Evolutionary conservation across 2,113 vertebrate genomes (phyloP).

Genomic region (Psophia crepitans): DNA sequence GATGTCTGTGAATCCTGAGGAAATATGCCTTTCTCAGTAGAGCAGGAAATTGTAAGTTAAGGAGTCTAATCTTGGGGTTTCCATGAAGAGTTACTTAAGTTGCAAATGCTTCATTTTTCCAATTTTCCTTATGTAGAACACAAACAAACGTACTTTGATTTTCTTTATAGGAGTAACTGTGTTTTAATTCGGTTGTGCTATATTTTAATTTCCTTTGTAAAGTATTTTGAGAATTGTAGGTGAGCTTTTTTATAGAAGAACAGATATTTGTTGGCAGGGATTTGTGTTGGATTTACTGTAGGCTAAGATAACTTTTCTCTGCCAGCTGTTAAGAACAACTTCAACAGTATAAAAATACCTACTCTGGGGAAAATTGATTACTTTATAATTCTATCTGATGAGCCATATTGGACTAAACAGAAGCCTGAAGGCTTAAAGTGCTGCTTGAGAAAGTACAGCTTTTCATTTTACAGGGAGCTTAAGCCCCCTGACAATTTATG

Average conservation of each 20-base stretch:
- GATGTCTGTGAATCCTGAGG: background rate
- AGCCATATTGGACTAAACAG: background rate
- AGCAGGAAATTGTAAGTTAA: background rate
- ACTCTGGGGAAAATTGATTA: background rate
- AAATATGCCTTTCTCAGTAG: background rate
- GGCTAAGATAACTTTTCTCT: background rate
- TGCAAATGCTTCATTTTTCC: background rate
- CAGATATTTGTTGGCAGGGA: background rate
- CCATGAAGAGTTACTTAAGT: background rate
- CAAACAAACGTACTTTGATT: background rate
- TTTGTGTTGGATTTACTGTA: slow-evolving; percentile 4
- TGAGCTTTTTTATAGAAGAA: background rate
- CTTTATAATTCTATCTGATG: background rate
- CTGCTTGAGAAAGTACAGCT: background rate
- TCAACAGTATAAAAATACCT: background rate
- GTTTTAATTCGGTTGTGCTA: background rate
- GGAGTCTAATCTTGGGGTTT: background rate
- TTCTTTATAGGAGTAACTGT: background rate
- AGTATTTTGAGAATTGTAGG: background rate
- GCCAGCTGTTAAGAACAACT: background rate
- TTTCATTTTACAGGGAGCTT: background rate
- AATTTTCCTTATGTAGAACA: background rate
- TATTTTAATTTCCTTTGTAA: background rate
- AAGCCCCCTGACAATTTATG: background rate
- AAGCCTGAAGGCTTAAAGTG: background rate